Evolutionary conservation across 2,888 invertebrate species (phyloP).

Genomic region (Eumerus sabulonum): DNA sequence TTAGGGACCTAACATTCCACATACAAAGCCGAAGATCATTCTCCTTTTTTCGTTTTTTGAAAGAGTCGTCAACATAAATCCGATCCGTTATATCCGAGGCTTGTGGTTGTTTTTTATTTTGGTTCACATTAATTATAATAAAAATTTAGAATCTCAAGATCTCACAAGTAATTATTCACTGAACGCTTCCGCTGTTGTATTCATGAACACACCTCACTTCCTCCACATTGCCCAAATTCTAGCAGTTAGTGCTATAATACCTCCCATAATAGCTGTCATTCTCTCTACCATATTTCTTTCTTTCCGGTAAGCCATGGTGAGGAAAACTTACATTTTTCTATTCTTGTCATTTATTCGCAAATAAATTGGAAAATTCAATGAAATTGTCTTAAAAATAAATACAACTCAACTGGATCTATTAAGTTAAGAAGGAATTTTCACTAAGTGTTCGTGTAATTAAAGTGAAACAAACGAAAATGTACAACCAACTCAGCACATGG

Average conservation of each 20-base stretch:
- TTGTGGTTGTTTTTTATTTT: no score
- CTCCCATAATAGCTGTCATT: conserved; percentile 49
- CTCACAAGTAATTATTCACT: background rate
- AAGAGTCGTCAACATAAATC: no score
- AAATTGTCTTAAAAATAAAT: conserved; percentile 69
- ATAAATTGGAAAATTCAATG: conserved; percentile 69
- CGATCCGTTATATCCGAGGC: no score
- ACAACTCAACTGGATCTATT: conserved; percentile 61
- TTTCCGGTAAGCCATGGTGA: conserved; percentile 80
- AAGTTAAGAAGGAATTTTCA: background rate
- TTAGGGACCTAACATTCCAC: no score
- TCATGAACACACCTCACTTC: conserved; percentile 35
- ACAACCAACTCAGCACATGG: conserved; percentile 35
- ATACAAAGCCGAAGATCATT: no score
- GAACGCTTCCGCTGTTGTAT: background rate
- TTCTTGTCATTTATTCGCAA: conserved; percentile 71
- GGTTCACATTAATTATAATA: no score
- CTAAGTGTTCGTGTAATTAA: conserved; percentile 1
- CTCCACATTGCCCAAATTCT: conserved; percentile 53
- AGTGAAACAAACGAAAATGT: conserved; percentile 5
- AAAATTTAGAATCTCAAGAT: no score
- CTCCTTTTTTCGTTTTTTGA: no score
- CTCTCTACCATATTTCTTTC: conserved; percentile 74
- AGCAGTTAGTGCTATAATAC: conserved; percentile 54
- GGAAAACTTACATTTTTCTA: conserved; percentile 69